phyloP scores from a whole-genome alignment of 1,140 invertebrate species.

The Caenorhabditis tropicalis region DNA sequence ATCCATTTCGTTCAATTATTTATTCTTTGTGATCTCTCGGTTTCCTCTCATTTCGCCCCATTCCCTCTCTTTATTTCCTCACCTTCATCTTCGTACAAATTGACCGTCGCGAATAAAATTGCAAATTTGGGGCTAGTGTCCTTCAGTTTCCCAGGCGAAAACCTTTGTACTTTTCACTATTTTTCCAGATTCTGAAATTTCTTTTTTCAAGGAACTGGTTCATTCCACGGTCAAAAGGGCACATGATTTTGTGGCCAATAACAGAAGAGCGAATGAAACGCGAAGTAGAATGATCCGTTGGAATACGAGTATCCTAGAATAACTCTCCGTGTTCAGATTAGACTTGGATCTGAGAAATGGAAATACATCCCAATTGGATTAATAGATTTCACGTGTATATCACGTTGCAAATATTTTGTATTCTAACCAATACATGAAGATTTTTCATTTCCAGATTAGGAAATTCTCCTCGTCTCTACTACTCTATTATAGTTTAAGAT shows the following conservation, averaged over 20 bases:
- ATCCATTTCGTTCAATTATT: not conserved
- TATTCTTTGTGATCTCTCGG: not conserved
- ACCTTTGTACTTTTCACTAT: not conserved
- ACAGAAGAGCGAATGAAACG: not conserved
- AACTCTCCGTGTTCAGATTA: no score
- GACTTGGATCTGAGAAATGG: no score
- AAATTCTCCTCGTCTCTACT: no score
- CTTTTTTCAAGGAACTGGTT: constrained; percentile 6
- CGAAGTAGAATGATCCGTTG: no score
- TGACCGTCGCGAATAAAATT: constrained; percentile 17
- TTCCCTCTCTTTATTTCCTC: not conserved
- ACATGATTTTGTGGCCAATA: not conserved
- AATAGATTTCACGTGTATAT: no score
- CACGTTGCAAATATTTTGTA: no score
- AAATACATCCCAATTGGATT: no score
- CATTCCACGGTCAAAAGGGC: not conserved
- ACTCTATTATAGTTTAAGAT: no score
- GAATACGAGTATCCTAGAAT: no score
- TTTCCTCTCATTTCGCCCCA: not conserved
- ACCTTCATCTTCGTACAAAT: constrained; percentile 18
- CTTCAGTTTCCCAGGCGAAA: not conserved
- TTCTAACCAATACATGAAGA: no score
- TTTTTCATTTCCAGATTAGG: no score
- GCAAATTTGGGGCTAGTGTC: not conserved
- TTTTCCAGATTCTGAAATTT: not conserved